Evolutionary conservation across 1,140 invertebrate genomes (phyloP).

Genomic region (Aradophagus sp.): DNA sequence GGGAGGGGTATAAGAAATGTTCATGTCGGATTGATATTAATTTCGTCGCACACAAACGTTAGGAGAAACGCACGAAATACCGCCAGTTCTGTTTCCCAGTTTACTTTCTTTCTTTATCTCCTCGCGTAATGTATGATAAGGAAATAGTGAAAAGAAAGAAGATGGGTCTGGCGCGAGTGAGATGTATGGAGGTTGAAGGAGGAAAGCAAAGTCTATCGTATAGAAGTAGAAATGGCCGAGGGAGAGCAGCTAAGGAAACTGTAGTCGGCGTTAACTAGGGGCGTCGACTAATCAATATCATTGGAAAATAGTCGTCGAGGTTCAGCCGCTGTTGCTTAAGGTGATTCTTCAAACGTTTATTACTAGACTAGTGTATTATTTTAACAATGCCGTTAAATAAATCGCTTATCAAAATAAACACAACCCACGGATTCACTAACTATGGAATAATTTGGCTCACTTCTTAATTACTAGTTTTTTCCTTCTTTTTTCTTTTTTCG

Average conservation of each 20-base stretch:
- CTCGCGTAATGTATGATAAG: background rate
- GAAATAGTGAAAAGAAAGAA: background rate
- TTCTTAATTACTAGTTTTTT: no score
- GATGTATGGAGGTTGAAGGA: no score
- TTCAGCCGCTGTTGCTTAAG: conserved; percentile 9
- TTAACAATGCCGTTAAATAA: no score
- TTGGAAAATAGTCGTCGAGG: conserved; percentile 66
- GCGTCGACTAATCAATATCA: conserved; percentile 75
- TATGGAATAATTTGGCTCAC: no score
- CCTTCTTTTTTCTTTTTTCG: no score
- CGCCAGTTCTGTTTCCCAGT: background rate
- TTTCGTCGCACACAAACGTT: conserved; percentile 33
- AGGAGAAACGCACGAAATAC: background rate
- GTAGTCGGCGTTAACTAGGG: conserved; percentile 72
- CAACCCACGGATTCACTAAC: no score
- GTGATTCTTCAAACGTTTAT: background rate
- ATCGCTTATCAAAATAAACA: no score
- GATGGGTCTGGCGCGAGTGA: background rate
- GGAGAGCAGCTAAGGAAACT: conserved; percentile 62
- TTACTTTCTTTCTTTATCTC: background rate
- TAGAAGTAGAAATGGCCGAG: no score
- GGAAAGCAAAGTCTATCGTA: no score
- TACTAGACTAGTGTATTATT: no score
- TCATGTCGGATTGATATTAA: conserved; percentile 15
- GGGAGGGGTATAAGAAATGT: background rate